Percentiles rank a stretch among this genome's conserved stretches.
Conservation (phyloP, 2,888 invertebrate species). For the Lithophane semibrunnea region DNA sequence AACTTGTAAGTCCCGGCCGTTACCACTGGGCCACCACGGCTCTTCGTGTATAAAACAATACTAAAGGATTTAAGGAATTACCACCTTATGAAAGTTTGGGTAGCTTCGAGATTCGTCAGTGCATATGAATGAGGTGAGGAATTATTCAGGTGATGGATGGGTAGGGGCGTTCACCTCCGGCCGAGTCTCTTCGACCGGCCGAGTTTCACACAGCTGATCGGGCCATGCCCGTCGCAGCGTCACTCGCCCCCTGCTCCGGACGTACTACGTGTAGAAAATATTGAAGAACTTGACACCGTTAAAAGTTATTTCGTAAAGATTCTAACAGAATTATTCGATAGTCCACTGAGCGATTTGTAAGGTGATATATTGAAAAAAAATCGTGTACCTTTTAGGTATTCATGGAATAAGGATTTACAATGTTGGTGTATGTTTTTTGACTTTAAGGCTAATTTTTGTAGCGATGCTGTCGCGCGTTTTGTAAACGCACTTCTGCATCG, state of each 20-base stretch:
- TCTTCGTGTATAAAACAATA: neutral
- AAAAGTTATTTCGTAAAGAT: constrained; percentile 56
- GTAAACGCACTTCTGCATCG: too few species aligned
- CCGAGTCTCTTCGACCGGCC: constrained; percentile 83
- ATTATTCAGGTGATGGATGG: too few species aligned
- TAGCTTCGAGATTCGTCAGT: constrained; percentile 74
- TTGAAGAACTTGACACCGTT: constrained; percentile 73
- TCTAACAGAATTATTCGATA: constrained; percentile 10
- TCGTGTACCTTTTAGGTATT: too few species aligned
- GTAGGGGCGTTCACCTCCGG: too few species aligned
- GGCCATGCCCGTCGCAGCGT: constrained; percentile 62
- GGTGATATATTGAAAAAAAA: too few species aligned
- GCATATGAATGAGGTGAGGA: constrained; percentile 86
- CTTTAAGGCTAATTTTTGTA: too few species aligned
- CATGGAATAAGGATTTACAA: too few species aligned
- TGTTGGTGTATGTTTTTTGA: too few species aligned
- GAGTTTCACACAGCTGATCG: constrained; percentile 88
- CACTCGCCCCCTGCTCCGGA: constrained; percentile 68
- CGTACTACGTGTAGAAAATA: constrained; percentile 73
- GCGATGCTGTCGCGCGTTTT: too few species aligned
- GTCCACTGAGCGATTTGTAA: neutral
- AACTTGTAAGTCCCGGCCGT: too few species aligned
- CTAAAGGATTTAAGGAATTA: neutral
- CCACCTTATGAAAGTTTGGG: neutral
- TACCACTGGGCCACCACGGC: too few species aligned